These are phyloP conservation scores for Sylvilagus floridanus DNA, from an alignment of 2,797 vertebrate genomes.

Conservation along the genomic window DNA sequence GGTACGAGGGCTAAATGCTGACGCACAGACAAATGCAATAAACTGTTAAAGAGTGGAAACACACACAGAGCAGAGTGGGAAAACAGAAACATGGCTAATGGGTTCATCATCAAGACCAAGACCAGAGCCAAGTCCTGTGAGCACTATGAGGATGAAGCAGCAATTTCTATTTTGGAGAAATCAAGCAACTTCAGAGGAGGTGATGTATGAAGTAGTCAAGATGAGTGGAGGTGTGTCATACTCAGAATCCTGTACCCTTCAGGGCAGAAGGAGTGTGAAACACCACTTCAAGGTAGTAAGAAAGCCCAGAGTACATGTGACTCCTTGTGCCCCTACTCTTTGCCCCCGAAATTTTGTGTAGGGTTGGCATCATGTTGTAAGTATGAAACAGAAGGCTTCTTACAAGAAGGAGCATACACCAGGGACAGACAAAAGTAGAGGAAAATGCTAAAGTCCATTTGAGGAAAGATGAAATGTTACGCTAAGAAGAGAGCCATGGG, in stretches of 20 bases:
- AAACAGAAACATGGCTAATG: not conserved
- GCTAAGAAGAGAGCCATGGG: not conserved
- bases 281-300: not conserved
- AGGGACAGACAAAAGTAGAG: not conserved
- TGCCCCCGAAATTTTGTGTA: too few species aligned
- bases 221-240: not conserved
- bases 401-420: not conserved
- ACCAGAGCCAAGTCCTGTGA: not conserved
- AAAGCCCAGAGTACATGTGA: not conserved
- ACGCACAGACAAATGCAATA: not conserved
- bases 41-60: not conserved
- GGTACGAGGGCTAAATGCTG: not conserved
- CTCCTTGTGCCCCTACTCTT: not conserved
- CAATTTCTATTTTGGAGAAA: not conserved
- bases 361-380: not conserved
- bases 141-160: not conserved
- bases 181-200: not conserved
- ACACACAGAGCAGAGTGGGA: accelerated
- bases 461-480: not conserved
- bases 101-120: not conserved
- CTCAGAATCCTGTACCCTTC: not conserved
- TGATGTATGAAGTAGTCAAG: not conserved
- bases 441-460: conserved; percentile 47
- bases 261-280: not conserved
- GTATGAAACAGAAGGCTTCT: not conserved